phyloP scores from a whole-genome alignment of 2,888 invertebrate species.

The Zonitis immaculata region DNA sequence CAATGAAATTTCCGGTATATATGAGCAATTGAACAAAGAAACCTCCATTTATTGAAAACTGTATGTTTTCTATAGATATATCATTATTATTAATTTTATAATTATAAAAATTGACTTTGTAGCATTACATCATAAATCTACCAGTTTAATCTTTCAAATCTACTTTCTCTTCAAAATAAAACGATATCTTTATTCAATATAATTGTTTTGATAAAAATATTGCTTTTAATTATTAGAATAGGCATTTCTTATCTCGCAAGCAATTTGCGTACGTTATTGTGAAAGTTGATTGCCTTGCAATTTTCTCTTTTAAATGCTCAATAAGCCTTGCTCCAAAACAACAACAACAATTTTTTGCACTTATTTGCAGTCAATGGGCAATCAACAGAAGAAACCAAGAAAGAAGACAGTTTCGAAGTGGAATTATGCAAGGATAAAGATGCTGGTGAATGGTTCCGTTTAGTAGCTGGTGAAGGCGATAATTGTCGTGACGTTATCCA shows the following conservation, averaged over 20 bases:
- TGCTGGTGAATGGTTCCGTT: conserved; percentile 91
- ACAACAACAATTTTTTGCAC: neutral
- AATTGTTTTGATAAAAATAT: too few species aligned
- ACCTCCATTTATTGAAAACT: neutral
- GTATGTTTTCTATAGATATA: too few species aligned
- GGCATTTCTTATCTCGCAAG: conserved; percentile 19
- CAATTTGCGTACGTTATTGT: conserved; percentile 30
- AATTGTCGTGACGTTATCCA: conserved; percentile 93
- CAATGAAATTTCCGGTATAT: neutral
- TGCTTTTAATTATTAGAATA: too few species aligned
- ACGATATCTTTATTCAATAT: neutral
- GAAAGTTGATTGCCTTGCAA: conserved; percentile 42
- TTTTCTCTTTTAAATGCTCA: conserved; percentile 32
- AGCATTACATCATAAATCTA: neutral
- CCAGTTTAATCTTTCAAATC: neutral
- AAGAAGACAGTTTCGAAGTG: conserved; percentile 82
- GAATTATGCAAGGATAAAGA: conserved; percentile 93
- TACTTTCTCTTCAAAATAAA: neutral
- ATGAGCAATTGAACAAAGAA: neutral
- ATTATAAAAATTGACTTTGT: too few species aligned
- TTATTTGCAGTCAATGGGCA: conserved; percentile 3
- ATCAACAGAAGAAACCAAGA: conserved; percentile 65
- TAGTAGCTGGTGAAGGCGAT: conserved; percentile 84
- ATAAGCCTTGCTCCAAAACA: neutral
- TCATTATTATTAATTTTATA: too few species aligned